phyloP scores from a whole-genome alignment of 2,113 vertebrate species.

The Illadopsis cleaveri region DNA sequence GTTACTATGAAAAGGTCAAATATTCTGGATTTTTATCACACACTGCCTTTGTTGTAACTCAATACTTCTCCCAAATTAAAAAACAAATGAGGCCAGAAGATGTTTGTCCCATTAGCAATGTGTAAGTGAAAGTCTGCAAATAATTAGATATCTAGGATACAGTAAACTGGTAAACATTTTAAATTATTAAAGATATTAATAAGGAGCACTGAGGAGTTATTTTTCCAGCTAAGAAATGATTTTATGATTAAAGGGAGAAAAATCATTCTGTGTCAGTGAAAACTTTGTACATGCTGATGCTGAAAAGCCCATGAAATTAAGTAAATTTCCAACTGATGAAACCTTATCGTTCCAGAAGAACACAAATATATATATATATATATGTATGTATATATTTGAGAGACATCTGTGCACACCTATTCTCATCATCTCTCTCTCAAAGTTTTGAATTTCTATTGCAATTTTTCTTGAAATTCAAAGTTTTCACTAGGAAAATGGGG shows the following conservation, averaged over 20 bases:
- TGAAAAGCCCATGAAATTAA: not conserved
- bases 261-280: not conserved
- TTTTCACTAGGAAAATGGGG: not conserved
- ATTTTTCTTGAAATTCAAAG: not conserved
- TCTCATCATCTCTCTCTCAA: not conserved
- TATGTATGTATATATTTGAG: not conserved
- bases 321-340: not conserved
- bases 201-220: not conserved
- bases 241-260: not conserved
- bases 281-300: not conserved
- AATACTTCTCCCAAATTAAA: not conserved
- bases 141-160: slow-evolving; percentile 17
- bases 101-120: slow-evolving; percentile 16
- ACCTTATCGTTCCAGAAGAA: not conserved
- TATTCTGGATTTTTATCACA: slow-evolving; percentile 2
- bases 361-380: not conserved
- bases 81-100: not conserved
- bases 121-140: slow-evolving; percentile 14
- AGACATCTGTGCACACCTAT: not conserved
- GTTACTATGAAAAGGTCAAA: not conserved
- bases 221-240: not conserved
- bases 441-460: not conserved
- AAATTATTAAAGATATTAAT: slow-evolving; percentile 42
- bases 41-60: not conserved
- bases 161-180: slow-evolving; percentile 27